Evolutionary conservation across 2,888 invertebrate species (phyloP), one percentile per base, ranked within the genome.

Genomic region (Aphelenchoides bicaudatus): DNA sequence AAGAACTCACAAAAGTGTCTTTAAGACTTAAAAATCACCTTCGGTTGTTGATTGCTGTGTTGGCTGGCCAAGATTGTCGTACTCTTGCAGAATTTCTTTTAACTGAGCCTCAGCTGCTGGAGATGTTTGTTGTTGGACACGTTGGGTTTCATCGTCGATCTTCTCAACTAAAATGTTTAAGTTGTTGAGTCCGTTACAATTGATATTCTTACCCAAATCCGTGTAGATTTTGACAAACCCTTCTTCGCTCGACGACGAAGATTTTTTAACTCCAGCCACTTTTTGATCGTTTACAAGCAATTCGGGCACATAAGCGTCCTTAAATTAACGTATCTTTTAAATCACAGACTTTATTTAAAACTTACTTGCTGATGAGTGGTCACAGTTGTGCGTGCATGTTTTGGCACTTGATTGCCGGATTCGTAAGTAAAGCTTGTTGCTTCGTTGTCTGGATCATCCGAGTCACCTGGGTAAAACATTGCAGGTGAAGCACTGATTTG

Each of bases 211-310:
- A 23, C 16, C 39, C 39, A 47, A 31, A 39, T 27, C 54, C 60
- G 25, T 23, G 23, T 69, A 72, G 27, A 65, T 50, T 50, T 66
- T 66, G n/a, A 66, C 63, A 28, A 66, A 66, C 25, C 61, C 68
- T 16, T 66, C 61, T 4, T 66, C 66, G 29, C 61, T 65, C 53
- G 60, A 67, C 10, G 68, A 66, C 4, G 66, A 66, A 16, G 34
- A 23, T 43, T 58, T 69, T 39, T 63, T 62, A 31, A 25, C 34
- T 13, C 13, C 34, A 34, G 34, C 16, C 16, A 16, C 16, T 34
- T 16, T 13, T 43, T 43, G 6, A n/a, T 43, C 43, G 43, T 43
- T 43, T 19, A 43, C 25, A 6, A 19, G 25, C 10, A 43, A 19
- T 43, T n/a, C 8, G 8, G 43, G 43, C 6, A 43, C 25, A 8